Evolutionary conservation across 2,113 vertebrate species (phyloP).

Genomic region (Ctenomys sociabilis): DNA sequence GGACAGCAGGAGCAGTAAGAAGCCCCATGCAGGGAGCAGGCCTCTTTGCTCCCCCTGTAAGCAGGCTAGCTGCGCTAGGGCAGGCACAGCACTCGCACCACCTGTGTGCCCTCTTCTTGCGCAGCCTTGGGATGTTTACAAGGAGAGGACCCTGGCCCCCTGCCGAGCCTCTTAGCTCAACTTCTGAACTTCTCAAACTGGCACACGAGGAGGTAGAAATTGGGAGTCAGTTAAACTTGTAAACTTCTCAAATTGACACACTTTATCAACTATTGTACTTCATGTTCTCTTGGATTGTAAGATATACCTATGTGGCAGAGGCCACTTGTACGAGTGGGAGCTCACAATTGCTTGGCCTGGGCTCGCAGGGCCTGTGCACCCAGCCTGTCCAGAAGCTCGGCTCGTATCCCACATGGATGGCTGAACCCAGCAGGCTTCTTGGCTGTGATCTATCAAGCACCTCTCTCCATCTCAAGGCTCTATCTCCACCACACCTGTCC

Average conservation of each 20-base stretch:
- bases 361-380: not conserved
- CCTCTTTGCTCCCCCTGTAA: not conserved
- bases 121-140: not conserved
- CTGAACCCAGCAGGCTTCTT: not conserved
- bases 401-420: not conserved
- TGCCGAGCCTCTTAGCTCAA: not conserved
- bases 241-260: not conserved
- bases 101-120: not conserved
- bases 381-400: not conserved
- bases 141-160: not conserved
- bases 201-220: not conserved
- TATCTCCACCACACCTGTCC: not conserved
- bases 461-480: not conserved
- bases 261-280: not conserved
- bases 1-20: not conserved
- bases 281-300: not conserved
- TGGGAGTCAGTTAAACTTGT: no score
- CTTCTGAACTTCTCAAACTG: not conserved
- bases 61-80: not conserved
- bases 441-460: not conserved
- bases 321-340: not conserved
- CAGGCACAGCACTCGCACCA: not conserved
- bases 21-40: not conserved
- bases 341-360: not conserved
- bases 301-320: not conserved